Evolutionary conservation across 2,797 vertebrate genomes (phyloP).

Genomic region (Enteromius fasciolatus): DNA sequence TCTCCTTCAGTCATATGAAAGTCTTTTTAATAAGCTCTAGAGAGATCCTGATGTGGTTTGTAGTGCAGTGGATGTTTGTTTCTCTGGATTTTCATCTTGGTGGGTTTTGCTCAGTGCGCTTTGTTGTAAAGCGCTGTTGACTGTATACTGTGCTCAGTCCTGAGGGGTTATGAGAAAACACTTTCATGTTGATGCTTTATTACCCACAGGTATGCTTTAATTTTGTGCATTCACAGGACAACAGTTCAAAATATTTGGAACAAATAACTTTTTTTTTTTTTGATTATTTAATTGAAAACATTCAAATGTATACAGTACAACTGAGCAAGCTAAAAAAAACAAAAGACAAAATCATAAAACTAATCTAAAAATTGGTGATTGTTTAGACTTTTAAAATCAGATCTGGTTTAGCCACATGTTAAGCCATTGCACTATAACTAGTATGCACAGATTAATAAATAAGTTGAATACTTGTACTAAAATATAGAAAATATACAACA

Average conservation of each 20-base stretch:
- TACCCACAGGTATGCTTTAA: background rate
- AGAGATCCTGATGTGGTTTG: constrained; percentile 3
- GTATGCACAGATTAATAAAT: too few species aligned
- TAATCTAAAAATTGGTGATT: background rate
- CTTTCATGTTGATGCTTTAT: constrained; percentile 8
- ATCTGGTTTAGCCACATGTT: background rate
- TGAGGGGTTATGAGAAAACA: background rate
- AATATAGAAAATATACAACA: too few species aligned
- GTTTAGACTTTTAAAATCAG: background rate
- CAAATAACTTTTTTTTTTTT: background rate
- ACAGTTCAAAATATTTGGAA: background rate
- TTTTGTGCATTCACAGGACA: background rate
- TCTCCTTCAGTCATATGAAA: background rate
- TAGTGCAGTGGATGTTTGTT: background rate
- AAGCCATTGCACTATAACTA: background rate
- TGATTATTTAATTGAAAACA: background rate
- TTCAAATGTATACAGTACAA: background rate
- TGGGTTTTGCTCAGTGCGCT: constrained; percentile 1
- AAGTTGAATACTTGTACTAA: too few species aligned
- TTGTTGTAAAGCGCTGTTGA: constrained; percentile 6
- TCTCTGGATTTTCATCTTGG: background rate
- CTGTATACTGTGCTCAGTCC: background rate
- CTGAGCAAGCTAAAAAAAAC: background rate
- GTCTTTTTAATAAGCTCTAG: background rate
- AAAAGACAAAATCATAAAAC: background rate